phyloP scores from a whole-genome alignment of 1,140 invertebrate genomes.

The Oncopodura yosiiana region DNA sequence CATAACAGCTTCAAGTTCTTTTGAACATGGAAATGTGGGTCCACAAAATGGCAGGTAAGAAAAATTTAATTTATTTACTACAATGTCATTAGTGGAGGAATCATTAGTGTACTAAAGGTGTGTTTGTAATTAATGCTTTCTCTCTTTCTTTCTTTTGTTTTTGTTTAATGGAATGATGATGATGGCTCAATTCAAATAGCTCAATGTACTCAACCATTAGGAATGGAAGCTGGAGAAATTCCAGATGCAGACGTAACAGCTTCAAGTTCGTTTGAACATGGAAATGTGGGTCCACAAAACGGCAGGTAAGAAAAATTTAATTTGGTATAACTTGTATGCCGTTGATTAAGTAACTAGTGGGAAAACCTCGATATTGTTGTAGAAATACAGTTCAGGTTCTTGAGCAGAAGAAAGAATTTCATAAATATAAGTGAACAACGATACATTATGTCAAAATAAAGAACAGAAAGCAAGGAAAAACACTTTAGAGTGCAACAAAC shows the following conservation, averaged over 20 bases:
- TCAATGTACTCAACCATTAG: slow-evolving; percentile 54
- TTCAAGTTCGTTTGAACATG: slow-evolving; percentile 62
- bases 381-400: too few relatives aligned
- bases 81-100: neutral
- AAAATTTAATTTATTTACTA: slow-evolving; percentile 13
- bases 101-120: neutral
- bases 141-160: slow-evolving; percentile 38
- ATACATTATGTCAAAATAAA: too few relatives aligned
- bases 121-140: slow-evolving; percentile 8
- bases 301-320: slow-evolving; percentile 46
- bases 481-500: too few relatives aligned
- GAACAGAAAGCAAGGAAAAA: too few relatives aligned
- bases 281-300: slow-evolving; percentile 59
- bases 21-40: slow-evolving; percentile 60
- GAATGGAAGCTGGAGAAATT: slow-evolving; percentile 63
- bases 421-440: too few relatives aligned
- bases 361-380: too few relatives aligned
- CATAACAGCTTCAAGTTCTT: slow-evolving; percentile 62
- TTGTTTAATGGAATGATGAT: too few relatives aligned
- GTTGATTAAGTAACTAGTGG: too few relatives aligned
- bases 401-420: too few relatives aligned
- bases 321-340: too few relatives aligned
- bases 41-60: slow-evolving; percentile 51
- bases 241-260: slow-evolving; percentile 57
- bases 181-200: too few relatives aligned